Conservation (phyloP, 1,140 invertebrate genomes). For the Pogonomyrmex californicus region DNA sequence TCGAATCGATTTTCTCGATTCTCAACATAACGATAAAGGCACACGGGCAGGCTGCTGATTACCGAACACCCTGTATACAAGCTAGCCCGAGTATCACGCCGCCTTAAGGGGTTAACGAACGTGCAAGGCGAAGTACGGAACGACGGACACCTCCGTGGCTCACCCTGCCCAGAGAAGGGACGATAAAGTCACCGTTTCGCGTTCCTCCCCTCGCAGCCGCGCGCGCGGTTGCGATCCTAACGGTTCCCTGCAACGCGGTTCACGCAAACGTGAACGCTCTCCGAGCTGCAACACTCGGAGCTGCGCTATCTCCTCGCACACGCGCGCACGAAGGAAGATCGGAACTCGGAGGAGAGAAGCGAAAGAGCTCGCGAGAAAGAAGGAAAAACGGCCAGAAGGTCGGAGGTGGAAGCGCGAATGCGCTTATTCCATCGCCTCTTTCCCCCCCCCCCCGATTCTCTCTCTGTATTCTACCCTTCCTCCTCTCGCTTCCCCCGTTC, state of each 20-base stretch:
- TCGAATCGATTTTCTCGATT: not conserved
- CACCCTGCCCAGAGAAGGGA: slow-evolving; percentile 63
- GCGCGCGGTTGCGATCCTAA: slow-evolving; percentile 79
- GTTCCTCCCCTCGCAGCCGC: slow-evolving; percentile 48
- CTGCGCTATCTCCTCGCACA: slow-evolving; percentile 60
- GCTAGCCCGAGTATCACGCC: slow-evolving; percentile 39
- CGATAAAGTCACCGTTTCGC: slow-evolving; percentile 68
- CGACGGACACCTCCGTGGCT: slow-evolving; percentile 47
- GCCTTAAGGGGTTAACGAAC: slow-evolving; percentile 61
- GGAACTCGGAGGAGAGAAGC: slow-evolving; percentile 36
- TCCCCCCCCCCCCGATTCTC: slow-evolving; percentile 22
- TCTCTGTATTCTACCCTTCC: not conserved
- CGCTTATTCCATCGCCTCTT: slow-evolving; percentile 40
- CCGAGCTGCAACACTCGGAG: slow-evolving; percentile 56
- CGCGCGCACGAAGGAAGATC: slow-evolving; percentile 57
- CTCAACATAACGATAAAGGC: not conserved
- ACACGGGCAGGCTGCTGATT: not conserved
- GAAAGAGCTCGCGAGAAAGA: slow-evolving; percentile 40
- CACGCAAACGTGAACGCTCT: slow-evolving; percentile 80
- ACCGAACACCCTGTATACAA: slow-evolving; percentile 43
- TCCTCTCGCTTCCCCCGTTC: slow-evolving; percentile 34
- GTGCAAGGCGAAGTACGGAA: slow-evolving; percentile 51
- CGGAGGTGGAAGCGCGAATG: slow-evolving; percentile 64
- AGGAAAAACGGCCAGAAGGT: slow-evolving; percentile 66
- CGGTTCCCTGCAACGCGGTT: slow-evolving; percentile 81